Evolutionary conservation across 2,888 invertebrate genomes (phyloP), one percentile per base, ranked within the genome.

Genomic region (Alentia gelatinosa): DNA sequence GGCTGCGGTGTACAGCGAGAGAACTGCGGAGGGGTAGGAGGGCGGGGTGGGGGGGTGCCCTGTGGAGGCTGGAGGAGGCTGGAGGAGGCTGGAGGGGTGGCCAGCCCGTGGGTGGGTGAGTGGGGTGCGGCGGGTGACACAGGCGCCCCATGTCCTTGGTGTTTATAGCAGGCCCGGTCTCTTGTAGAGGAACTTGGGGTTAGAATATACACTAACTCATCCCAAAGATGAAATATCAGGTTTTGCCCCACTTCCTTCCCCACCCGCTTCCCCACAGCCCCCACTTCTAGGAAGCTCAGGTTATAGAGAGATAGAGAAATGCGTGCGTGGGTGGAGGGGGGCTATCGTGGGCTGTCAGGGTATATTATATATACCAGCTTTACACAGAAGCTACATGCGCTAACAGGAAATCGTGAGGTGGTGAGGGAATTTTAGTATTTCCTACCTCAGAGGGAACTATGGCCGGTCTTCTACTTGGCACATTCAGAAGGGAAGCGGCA

Each of bases 201-300:
- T 79, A 79, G 19, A 79, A 79, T 79, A 79, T 79, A 79, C 39
- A 79, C 79, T 19, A 39, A 79, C 79, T 79, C 79, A 79, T 26
- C 79, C 79, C 37, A n/a, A 19, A 79, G 79, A 79, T 39, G 39
- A 39, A 37, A 79, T 79, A 79, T 79, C 79, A 79, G 39, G 79
- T 79, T 79, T 79, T 79, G 79, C 23, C 79, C 79, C 39, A 79
- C 79, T 79, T 79, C 74, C 79, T 37, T 33, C 33, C 74, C 33
- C 74, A 4, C 74, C 5, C 26, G 15, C 74, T 33, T 74, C 26
- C 33, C 74, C 74, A 3, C 74, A 74, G 3, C 74, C 26, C 26
- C 33, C 74, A 68, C 26, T 68, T 68, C 68, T 68, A 68, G 68
- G 68, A 68, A 68, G 68, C 68, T 47, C 9, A 68, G 56, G 5